These are phyloP conservation scores for Cygnus atratus DNA, from an alignment of 2,113 vertebrate species.

Conservation along the genomic window DNA sequence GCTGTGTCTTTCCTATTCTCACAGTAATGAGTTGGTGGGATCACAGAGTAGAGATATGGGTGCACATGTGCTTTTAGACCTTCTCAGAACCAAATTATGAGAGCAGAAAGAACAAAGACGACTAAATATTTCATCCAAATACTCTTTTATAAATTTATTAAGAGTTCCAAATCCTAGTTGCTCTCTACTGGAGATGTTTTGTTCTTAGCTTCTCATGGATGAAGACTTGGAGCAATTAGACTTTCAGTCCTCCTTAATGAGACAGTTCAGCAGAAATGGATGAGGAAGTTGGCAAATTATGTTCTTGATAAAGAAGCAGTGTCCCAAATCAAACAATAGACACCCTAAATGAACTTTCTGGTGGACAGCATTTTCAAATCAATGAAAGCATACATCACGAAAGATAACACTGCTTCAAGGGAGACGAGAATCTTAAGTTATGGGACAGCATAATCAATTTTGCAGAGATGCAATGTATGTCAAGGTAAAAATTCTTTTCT, in stretches of 20 bases:
- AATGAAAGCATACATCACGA: not conserved
- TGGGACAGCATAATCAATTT: not conserved
- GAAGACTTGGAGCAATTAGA: slow-evolving; percentile 41
- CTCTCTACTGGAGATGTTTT: slow-evolving; percentile 2
- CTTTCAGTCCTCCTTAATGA: slow-evolving; percentile 47
- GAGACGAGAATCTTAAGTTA: not conserved
- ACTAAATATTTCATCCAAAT: not conserved
- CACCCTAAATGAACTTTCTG: not conserved
- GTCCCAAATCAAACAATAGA: not conserved
- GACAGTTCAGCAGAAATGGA: not conserved
- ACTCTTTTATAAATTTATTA: not conserved
- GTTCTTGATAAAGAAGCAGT: slow-evolving; percentile 4
- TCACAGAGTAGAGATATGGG: not conserved
- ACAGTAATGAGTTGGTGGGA: not conserved
- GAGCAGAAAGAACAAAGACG: slow-evolving; percentile 42
- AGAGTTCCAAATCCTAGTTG: not conserved
- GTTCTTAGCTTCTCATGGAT: slow-evolving; percentile 44
- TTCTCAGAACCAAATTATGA: slow-evolving; percentile 11
- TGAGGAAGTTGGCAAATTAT: not conserved
- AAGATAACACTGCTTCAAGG: not conserved
- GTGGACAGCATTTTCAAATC: not conserved
- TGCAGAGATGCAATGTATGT: not conserved
- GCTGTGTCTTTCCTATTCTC: not conserved
- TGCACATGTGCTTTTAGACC: not conserved
- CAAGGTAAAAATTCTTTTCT: not conserved